phyloP scores from a whole-genome alignment of 2,113 vertebrate genomes.

The Todiramphus chloris region DNA sequence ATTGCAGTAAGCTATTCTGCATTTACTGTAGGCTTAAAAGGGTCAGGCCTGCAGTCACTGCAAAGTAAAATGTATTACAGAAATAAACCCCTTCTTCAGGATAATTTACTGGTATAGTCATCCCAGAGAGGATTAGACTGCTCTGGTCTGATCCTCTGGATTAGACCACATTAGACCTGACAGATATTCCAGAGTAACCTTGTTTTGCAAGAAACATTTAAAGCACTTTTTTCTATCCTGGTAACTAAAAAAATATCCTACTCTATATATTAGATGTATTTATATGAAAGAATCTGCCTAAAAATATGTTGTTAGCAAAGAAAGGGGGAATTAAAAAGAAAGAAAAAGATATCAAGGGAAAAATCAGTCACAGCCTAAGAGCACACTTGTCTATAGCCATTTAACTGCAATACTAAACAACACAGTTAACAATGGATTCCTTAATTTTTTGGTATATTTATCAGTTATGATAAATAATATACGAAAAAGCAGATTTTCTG shows the following conservation, averaged over 20 bases:
- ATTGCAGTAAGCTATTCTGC: neutral
- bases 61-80: neutral
- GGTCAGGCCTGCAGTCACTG: neutral
- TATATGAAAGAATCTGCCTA: neutral
- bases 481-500: neutral
- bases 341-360: neutral
- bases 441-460: neutral
- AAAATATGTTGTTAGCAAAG: neutral
- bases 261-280: neutral
- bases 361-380: neutral
- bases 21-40: constrained; percentile 8
- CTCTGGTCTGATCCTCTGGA: neutral
- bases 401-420: neutral
- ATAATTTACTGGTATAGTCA: constrained; percentile 15
- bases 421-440: neutral
- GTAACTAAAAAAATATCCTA: neutral
- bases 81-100: neutral
- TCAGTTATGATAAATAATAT: neutral
- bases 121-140: neutral
- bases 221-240: neutral
- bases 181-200: neutral
- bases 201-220: neutral
- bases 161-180: neutral
- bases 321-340: neutral
- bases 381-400: neutral